Evolutionary conservation across 2,113 vertebrate genomes (phyloP), one percentile per base, ranked within the genome.

Genomic region (Toxostoma redivivum): DNA sequence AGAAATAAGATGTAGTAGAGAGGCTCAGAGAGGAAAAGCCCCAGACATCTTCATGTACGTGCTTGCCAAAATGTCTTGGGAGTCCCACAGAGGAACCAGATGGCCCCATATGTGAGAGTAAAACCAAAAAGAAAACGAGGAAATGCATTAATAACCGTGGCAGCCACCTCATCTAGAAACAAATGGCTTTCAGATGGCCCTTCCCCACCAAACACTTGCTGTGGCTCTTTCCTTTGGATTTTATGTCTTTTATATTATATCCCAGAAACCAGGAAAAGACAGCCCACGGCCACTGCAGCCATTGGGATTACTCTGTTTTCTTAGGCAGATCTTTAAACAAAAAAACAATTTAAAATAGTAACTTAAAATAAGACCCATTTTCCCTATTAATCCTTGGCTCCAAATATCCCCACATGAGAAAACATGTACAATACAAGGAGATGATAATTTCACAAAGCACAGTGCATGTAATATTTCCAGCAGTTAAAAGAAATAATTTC

Each of bases 61-160:
- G 60, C 31, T 74, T 93, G 95, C 86, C 96, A 96, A 76, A 86
- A 91, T 12, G 77, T 19, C 85, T 89, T 88, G 77, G 86, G 84
- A 90, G 76, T 91, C 94, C 91, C 81, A 82, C 95, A 85, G 94
- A 94, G 95, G 57, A 92, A 62, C 81, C 95, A 96, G 95, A 92
- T 96, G 94, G 92, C 48, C 92, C 72, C 90, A 48, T 92, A 93
- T 58, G 81, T 77, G 79, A 88, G 13, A 73, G 50, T 8, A 57
- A 91, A 92, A 79, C 72, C 70, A 76, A 69, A 78, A 92, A 62
- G 54, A 76, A 22, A 42, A 33, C 69, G 70, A 83, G 57, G 83
- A 95, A 93, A 93, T 16, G 19, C 70, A 69, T 71, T 57, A 86
- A 91, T 57, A 85, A 76, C n/a, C 35, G 47, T 10, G 69, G 74